Conservation (phyloP, 2,888 invertebrate species). For the Pantelozetes paolii region DNA sequence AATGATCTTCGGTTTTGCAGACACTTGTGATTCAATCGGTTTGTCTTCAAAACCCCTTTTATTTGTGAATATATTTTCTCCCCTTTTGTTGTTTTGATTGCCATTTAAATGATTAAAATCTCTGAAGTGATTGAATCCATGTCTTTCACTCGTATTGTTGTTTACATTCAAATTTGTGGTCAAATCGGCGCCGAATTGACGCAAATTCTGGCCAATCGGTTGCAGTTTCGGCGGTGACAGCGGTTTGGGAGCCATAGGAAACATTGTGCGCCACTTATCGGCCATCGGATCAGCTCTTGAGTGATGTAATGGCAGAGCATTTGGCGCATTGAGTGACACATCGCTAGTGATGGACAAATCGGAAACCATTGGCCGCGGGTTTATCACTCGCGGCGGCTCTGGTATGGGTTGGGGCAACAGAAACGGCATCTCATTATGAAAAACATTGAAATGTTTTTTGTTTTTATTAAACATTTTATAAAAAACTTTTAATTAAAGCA, state of each 20-base stretch:
- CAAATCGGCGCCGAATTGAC: background rate
- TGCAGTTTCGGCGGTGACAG: conserved; percentile 1
- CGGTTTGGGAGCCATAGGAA: too few relatives aligned
- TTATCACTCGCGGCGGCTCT: conserved; percentile 19
- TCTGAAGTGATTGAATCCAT: too few relatives aligned
- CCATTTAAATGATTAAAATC: background rate
- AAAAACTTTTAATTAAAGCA: background rate
- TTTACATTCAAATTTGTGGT: background rate
- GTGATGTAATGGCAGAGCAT: background rate
- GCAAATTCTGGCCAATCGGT: background rate
- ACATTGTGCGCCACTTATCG: background rate
- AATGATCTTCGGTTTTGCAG: conserved; percentile 4
- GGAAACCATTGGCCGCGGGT: conserved; percentile 25
- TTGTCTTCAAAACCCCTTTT: background rate
- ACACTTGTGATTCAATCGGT: background rate
- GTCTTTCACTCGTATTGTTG: background rate
- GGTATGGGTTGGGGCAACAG: conserved; percentile 10
- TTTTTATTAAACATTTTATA: background rate
- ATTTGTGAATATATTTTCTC: background rate
- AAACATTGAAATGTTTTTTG: conserved; percentile 1
- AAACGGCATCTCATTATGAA: conserved; percentile 20
- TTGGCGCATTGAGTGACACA: background rate
- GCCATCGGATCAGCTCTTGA: too few relatives aligned
- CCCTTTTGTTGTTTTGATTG: background rate
- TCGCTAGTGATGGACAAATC: conserved; percentile 8